Evolutionary conservation across 2,113 vertebrate genomes (phyloP).

Genomic region (Tragelaphus imberbis): DNA sequence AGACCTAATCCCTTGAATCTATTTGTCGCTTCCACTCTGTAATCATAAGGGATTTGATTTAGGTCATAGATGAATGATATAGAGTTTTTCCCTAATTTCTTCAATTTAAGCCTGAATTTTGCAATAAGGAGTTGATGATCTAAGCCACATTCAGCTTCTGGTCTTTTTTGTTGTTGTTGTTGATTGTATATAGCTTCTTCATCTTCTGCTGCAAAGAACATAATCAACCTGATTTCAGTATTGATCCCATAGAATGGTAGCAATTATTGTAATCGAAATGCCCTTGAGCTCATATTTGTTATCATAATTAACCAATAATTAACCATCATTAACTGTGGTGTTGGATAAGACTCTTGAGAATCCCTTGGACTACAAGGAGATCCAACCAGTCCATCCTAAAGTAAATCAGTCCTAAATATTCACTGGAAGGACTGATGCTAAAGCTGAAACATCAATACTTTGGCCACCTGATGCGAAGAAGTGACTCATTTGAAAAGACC

Average conservation of each 20-base stretch:
- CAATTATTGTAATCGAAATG: background rate
- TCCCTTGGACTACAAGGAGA: background rate
- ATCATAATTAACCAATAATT: background rate
- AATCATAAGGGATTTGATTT: background rate
- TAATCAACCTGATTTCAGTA: background rate
- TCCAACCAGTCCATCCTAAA: background rate
- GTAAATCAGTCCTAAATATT: background rate
- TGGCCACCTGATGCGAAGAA: background rate
- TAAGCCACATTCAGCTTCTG: background rate
- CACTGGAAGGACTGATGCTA: background rate
- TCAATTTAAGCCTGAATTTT: background rate
- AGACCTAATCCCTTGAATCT: background rate
- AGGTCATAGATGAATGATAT: background rate
- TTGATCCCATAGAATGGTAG: background rate
- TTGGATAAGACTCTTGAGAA: background rate
- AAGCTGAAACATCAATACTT: background rate
- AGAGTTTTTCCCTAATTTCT: background rate
- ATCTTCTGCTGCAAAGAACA: background rate
- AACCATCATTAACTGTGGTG: background rate
- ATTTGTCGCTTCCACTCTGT: background rate
- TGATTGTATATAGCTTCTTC: background rate
- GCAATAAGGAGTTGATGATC: background rate
- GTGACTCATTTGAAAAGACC: background rate
- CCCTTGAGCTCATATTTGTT: background rate
- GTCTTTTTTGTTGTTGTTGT: background rate